These are phyloP conservation scores for Pararge aegeria DNA, from an alignment of 1,140 invertebrate genomes.

Conservation along the genomic window DNA sequence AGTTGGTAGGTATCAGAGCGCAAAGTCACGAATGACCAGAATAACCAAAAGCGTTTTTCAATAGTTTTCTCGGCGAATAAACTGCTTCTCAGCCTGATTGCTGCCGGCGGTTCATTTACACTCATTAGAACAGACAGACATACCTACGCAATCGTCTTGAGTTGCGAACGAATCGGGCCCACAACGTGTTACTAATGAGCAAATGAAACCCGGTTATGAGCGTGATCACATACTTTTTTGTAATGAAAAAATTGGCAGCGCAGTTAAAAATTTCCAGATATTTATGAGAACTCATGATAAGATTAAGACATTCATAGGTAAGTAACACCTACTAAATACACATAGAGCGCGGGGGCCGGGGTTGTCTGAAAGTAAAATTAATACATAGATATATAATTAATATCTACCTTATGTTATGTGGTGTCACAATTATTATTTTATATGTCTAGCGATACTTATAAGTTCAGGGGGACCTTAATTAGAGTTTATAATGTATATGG, in stretches of 20 bases:
- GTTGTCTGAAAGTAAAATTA: no score
- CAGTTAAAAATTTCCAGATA: neutral
- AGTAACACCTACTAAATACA: neutral
- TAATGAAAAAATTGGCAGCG: constrained; percentile 2
- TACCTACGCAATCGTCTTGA: constrained; percentile 21
- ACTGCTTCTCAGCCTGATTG: constrained; percentile 44
- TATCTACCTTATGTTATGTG: no score
- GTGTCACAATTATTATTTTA: no score
- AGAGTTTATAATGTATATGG: no score
- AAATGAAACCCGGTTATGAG: constrained; percentile 25
- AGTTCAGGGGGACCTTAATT: no score
- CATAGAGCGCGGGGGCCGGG: no score
- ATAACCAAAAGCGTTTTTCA: constrained; percentile 39
- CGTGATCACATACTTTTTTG: constrained; percentile 26
- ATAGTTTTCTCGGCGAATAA: constrained; percentile 41
- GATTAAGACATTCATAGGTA: neutral
- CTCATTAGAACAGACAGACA: constrained; percentile 36
- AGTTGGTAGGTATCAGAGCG: constrained; percentile 51
- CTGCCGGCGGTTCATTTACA: constrained; percentile 36
- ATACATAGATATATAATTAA: no score
- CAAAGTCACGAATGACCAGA: constrained; percentile 60
- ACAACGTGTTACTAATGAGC: constrained; percentile 14
- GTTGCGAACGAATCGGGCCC: constrained; percentile 14
- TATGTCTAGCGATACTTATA: no score
- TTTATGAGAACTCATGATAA: neutral